These are phyloP conservation scores for Drosophila lini DNA, from an alignment of 1,140 invertebrate genomes.

Conservation along the genomic window DNA sequence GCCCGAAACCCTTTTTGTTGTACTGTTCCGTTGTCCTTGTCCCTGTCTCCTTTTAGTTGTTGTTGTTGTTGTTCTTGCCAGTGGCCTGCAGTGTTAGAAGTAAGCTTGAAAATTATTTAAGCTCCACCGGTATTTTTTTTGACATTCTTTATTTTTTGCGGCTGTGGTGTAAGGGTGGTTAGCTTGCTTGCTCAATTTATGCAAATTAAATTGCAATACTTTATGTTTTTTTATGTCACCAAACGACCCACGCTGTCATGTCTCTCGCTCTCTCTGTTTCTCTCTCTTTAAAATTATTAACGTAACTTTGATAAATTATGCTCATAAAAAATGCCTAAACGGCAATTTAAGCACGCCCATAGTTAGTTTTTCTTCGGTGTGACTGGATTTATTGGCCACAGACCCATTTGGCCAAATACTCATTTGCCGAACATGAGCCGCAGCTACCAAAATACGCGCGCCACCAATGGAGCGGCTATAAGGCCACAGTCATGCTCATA, in stretches of 20 bases:
- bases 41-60: slow-evolving; percentile 15
- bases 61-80: slow-evolving; percentile 24
- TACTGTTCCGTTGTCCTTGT: slow-evolving; percentile 15
- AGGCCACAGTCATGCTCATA: slow-evolving; percentile 32
- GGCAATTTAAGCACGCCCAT: slow-evolving; percentile 81
- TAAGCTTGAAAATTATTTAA: slow-evolving; percentile 76
- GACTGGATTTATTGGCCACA: slow-evolving; percentile 73
- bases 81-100: slow-evolving; percentile 70
- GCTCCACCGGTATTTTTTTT: slow-evolving; percentile 68
- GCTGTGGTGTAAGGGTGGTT: slow-evolving; percentile 24
- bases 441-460: slow-evolving; percentile 78
- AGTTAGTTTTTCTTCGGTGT: slow-evolving; percentile 50
- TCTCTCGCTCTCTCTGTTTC: background rate
- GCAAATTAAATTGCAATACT: slow-evolving; percentile 82
- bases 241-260: slow-evolving; percentile 31
- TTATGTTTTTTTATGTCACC: slow-evolving; percentile 72
- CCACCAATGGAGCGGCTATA: slow-evolving; percentile 31
- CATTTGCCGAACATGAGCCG: slow-evolving; percentile 66
- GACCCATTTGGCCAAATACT: slow-evolving; percentile 70
- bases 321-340: slow-evolving; percentile 82
- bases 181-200: slow-evolving; percentile 70
- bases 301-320: slow-evolving; percentile 81
- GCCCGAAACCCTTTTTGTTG: slow-evolving; percentile 74
- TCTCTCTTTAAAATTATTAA: slow-evolving; percentile 66
- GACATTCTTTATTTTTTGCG: slow-evolving; percentile 39